Percentiles rank a stretch among this genome's conserved stretches.
phyloP scores from a whole-genome alignment of 2,113 vertebrate genomes.

The Grantiella picta region DNA sequence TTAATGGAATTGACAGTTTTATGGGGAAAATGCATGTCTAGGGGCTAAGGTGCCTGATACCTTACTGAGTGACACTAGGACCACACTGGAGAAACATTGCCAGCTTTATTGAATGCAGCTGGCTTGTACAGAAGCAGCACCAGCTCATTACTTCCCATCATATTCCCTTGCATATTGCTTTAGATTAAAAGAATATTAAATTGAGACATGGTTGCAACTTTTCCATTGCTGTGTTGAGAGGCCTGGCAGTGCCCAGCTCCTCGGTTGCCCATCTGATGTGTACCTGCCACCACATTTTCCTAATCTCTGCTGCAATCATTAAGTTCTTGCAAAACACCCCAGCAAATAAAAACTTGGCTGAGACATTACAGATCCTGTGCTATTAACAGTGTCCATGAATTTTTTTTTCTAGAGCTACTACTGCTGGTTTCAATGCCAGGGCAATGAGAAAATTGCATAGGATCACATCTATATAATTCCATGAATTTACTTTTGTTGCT shows the following conservation, averaged over 20 bases:
- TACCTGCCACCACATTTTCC: not conserved
- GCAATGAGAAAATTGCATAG: not conserved
- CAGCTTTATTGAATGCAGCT: not conserved
- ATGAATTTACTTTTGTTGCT: not conserved
- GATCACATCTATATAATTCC: not conserved
- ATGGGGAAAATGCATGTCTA: not conserved
- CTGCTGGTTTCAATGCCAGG: not conserved
- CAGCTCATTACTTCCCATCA: not conserved
- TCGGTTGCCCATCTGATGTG: not conserved
- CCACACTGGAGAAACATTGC: not conserved
- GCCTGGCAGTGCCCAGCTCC: not conserved
- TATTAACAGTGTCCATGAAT: not conserved
- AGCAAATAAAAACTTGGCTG: not conserved
- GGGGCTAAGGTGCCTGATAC: not conserved
- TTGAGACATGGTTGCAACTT: not conserved
- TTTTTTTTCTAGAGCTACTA: not conserved
- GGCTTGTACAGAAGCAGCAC: not conserved
- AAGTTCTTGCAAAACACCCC: not conserved
- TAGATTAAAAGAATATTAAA: slow-evolving; percentile 2
- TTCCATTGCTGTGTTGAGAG: not conserved
- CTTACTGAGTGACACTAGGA: not conserved
- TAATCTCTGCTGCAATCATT: not conserved
- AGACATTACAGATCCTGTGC: not conserved
- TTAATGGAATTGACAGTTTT: not conserved
- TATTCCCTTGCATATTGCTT: not conserved